These are phyloP conservation scores for Lepidonotus clava DNA, from an alignment of 2,888 invertebrate species.

Conservation along the genomic window DNA sequence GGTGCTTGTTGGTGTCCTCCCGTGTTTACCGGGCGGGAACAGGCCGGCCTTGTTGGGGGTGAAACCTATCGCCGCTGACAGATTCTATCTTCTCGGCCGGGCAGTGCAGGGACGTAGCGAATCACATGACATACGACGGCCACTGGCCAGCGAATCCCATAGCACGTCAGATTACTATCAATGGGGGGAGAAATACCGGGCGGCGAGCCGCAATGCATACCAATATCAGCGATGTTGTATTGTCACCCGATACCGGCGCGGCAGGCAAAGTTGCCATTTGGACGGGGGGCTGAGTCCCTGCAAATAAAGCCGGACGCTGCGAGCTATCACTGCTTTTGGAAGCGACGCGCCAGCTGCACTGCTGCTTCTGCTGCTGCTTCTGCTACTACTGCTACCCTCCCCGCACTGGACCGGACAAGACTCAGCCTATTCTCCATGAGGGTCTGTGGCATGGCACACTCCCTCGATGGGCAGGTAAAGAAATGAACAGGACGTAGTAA, in stretches of 20 bases:
- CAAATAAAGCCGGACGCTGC: not conserved
- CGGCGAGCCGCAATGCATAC: slow-evolving; percentile 38
- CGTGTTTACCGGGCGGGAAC: too few species aligned
- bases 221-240: slow-evolving; percentile 51
- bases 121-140: slow-evolving; percentile 44
- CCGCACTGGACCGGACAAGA: too few species aligned
- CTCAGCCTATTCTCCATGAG: too few species aligned
- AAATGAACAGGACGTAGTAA: too few species aligned
- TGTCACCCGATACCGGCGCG: slow-evolving; percentile 32
- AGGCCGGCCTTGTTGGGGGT: too few species aligned
- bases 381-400: not conserved
- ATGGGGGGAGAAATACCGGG: slow-evolving; percentile 39
- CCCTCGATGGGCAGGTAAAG: too few species aligned
- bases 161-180: slow-evolving; percentile 53
- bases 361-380: not conserved
- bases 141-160: slow-evolving; percentile 39
- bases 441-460: too few species aligned
- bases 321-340: not conserved
- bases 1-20: too few species aligned
- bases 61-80: slow-evolving; percentile 18
- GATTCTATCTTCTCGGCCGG: slow-evolving; percentile 20
- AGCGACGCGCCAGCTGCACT: not conserved
- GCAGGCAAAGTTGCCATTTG: slow-evolving; percentile 48
- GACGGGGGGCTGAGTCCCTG: not conserved
- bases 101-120: not conserved